Evolutionary conservation across 2,888 invertebrate genomes (phyloP).

Genomic region (Nephrotoma appendiculata): DNA sequence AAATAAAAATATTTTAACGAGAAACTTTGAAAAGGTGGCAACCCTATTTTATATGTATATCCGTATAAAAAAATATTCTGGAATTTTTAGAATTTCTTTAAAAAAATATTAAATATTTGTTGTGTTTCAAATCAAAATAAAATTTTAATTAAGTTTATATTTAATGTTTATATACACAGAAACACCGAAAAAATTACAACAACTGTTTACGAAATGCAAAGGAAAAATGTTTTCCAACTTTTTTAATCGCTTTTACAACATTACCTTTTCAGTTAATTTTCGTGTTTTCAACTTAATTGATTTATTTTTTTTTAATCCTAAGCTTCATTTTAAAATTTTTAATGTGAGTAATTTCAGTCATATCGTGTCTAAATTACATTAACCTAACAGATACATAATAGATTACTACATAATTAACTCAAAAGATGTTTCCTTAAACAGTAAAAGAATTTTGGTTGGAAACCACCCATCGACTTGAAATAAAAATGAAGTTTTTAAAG

Average conservation of each 20-base stretch:
- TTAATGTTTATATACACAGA: background rate
- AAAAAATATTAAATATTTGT: background rate
- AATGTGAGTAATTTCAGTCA: no score
- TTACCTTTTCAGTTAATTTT: background rate
- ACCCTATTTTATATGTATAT: background rate
- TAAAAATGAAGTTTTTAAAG: no score
- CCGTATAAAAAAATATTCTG: background rate
- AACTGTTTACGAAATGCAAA: background rate
- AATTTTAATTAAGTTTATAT: background rate
- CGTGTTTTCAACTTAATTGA: background rate
- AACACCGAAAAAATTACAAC: background rate
- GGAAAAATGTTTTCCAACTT: background rate
- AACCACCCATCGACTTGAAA: no score
- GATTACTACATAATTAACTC: no score
- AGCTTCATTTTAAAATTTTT: no score
- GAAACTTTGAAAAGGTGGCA: no score
- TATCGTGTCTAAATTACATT: no score
- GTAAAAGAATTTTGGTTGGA: no score
- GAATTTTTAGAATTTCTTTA: background rate
- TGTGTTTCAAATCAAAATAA: background rate
- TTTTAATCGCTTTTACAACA: background rate
- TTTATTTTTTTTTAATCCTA: background rate
- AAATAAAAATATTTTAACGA: no score
- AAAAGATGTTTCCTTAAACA: no score
- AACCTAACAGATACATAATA: no score